Evolutionary conservation across 2,113 vertebrate species (phyloP).

Genomic region (Uropsilus gracilis): DNA sequence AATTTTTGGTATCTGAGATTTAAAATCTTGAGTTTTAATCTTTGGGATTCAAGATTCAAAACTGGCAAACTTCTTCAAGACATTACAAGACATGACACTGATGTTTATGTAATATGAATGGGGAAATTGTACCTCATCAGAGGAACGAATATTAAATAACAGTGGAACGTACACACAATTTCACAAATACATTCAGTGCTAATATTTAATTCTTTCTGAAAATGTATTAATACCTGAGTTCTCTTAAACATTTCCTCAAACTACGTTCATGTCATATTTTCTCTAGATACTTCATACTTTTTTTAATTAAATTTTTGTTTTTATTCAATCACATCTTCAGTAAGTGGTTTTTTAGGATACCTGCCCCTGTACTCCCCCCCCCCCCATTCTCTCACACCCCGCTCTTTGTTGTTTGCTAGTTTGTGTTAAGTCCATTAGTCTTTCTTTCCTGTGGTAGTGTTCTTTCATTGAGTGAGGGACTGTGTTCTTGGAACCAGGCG

Average conservation of each 20-base stretch:
- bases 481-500: no score
- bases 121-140: neutral
- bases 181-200: neutral
- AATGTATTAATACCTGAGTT: neutral
- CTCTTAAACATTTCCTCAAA: neutral
- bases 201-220: slow-evolving; percentile 15
- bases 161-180: neutral
- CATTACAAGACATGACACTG: neutral
- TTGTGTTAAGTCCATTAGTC: no score
- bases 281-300: neutral
- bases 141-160: neutral
- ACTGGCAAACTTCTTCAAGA: neutral
- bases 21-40: neutral
- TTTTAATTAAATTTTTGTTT: no score
- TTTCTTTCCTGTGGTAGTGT: no score
- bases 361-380: no score
- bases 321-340: no score
- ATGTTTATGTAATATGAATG: neutral
- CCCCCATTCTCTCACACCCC: no score
- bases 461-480: no score
- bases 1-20: neutral
- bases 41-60: no score
- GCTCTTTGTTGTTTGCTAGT: no score
- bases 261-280: neutral
- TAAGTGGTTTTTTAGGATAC: no score